phyloP scores from a whole-genome alignment of 1,140 invertebrate genomes.

The Steinernema khuongi region DNA sequence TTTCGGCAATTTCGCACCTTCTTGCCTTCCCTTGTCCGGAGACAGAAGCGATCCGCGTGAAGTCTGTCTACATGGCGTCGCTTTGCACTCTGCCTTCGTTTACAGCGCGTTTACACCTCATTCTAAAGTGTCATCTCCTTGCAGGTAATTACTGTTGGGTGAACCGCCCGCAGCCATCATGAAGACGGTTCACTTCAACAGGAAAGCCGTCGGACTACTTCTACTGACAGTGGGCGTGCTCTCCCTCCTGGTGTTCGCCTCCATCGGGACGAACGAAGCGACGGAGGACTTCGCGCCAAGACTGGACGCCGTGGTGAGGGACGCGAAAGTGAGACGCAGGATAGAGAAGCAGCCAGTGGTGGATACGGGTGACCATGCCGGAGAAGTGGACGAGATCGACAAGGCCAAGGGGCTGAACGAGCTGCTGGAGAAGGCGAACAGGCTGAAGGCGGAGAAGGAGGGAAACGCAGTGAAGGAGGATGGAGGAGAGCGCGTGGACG shows the following conservation, averaged over 20 bases:
- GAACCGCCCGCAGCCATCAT: slow-evolving; percentile 1
- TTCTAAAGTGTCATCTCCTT: neutral
- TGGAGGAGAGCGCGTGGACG: neutral
- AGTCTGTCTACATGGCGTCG: too few relatives aligned
- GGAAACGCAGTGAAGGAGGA: neutral
- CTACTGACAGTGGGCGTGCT: neutral
- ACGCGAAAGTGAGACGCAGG: neutral
- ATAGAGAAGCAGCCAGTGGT: neutral
- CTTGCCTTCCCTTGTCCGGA: too few relatives aligned
- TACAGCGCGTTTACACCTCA: too few relatives aligned
- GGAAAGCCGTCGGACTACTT: neutral
- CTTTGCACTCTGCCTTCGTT: too few relatives aligned
- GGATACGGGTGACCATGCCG: neutral
- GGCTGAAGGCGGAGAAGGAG: neutral
- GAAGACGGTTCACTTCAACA: slow-evolving; percentile 15
- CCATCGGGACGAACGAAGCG: neutral
- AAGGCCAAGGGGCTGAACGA: neutral
- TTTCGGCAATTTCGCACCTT: too few relatives aligned
- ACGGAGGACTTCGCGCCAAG: neutral
- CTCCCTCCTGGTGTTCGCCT: neutral
- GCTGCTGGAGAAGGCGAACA: neutral
- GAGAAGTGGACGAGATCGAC: neutral
- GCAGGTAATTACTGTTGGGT: neutral
- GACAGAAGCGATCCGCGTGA: too few relatives aligned
- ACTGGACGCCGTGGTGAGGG: neutral